Base-by-base conservation (phyloP, 2,888 invertebrate species). In the Cynaeus angustus region DNA sequence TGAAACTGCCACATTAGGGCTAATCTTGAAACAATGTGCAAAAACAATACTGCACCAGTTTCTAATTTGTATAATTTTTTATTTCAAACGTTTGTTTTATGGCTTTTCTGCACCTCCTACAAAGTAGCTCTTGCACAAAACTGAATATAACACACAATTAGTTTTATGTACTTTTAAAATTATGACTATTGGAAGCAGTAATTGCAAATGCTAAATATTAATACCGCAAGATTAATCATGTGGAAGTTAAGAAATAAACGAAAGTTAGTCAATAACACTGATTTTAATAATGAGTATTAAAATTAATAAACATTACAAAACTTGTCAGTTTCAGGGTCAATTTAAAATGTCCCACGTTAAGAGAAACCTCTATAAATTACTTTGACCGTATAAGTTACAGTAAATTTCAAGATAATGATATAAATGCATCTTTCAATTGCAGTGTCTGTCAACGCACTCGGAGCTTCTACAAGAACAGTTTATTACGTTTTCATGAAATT, bases 231-330 rank as follows among this genome's bases (percentile, higher is more conserved):
- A 6, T 6, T 12, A n/a, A n/a, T 12, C 12, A 41, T 3, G 12
- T 56, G 56, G 56, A 56, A 56, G 41, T 56, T 41, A 41, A 41
- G 56, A 56, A 56, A 56, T 43, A 56, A 41, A 41, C 16, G 55
- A 55, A 55, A 55, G 55, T 37, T 16, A 56, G 10, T 56, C 56
- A 43, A 38, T 41, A 55, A 37, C 26, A 55, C 14, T 30, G 16
- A 28, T 50, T 50, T 28, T 28, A 28, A 26, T 21, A 50, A 50
- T 28, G 38, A 56, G 38, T 9, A 14, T 12, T 41, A 43, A 56
- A 56, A 56, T 43, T 13, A 56, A 43, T 26, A 38, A 37, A 53
- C 21, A 37, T 56, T 55, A 37, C 53, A 30, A 16, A 55, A 55
- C 14, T 30, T 33, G 33, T 9, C 1, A 33, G 41, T 43, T 56